Evolutionary conservation across 2,888 invertebrate genomes (phyloP).

Genomic region (Laspeyria flexula): DNA sequence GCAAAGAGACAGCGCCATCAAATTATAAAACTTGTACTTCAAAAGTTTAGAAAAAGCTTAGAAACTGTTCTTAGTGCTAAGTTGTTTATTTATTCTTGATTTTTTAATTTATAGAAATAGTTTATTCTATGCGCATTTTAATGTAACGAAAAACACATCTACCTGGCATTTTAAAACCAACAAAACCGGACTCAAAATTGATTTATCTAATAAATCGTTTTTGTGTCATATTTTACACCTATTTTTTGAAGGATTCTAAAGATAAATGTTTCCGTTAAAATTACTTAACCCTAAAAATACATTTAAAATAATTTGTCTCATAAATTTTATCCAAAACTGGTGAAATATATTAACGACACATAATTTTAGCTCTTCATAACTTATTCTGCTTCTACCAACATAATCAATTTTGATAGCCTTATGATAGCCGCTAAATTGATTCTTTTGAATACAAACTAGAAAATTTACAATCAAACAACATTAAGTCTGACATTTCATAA

Average conservation of each 20-base stretch:
- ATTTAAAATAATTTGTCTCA: not conserved
- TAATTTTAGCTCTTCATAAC: not conserved
- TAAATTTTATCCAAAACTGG: not conserved
- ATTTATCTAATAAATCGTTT: too few relatives aligned
- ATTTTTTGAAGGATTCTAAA: too few relatives aligned
- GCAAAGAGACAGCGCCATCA: slow-evolving; percentile 24
- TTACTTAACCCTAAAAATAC: too few relatives aligned
- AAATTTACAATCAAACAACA: not conserved
- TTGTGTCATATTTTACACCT: too few relatives aligned
- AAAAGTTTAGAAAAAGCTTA: not conserved
- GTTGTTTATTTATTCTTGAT: too few relatives aligned
- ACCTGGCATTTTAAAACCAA: too few relatives aligned
- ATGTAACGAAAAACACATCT: too few relatives aligned
- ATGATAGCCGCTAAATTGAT: slow-evolving; percentile 6
- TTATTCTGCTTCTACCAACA: not conserved
- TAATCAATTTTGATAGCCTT: slow-evolving; percentile 6
- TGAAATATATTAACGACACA: not conserved
- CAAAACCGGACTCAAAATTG: too few relatives aligned
- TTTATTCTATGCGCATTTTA: too few relatives aligned
- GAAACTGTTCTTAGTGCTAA: too few relatives aligned
- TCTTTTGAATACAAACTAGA: not conserved
- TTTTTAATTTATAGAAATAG: too few relatives aligned
- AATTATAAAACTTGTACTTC: slow-evolving; percentile 1
- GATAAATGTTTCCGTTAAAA: too few relatives aligned
- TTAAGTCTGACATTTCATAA: not conserved